Base-by-base conservation (phyloP, 2,113 vertebrate species). In the Cebidichthys violaceus region DNA sequence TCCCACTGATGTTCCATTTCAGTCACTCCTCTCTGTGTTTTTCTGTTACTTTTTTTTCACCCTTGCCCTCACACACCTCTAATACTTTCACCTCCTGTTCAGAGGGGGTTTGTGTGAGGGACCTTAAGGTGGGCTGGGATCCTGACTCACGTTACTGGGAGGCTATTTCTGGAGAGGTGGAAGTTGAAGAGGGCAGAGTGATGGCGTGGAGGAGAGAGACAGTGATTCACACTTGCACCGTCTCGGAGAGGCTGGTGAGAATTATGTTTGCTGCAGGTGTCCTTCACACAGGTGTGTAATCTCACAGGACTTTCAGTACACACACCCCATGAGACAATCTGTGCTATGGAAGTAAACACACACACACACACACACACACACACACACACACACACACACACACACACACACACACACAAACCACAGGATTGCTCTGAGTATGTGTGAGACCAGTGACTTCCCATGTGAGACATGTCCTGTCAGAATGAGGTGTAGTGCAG, bases 141-240 rank as follows among this genome's bases (percentile, higher is more conserved):
- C 75, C 70, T 88, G 86, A 90, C 76, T 87, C 79, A 82, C 35
- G 68, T 22, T 59, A 17, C 27, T 3, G 27, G 33, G 33, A 1
- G 54, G 72, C 85, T 90, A 92, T 92, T 90, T 91, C 22, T 90
- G 86, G 88, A 92, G 35, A 27, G 50, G 24, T 45, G 27, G 39
- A 62, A 61, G 70, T 66, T 35, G 11, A 24, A 50, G 24, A 61
- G n/a, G 35, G 37, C 43, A 43, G 52, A 33, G 37, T 4, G 43
- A 47, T 77, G 62, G 55, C 41, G 15, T 65, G 65, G 45, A 85
- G 60, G 78, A 90, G 83, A 85, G 75, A 93, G 89, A 88, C 71
- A 55, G 80, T 88, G 90, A 94, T 92, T 94, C 93, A 92, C 90
- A 91, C 89, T 88, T 89, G 73, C 65, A 52, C 57, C 74, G 61